phyloP scores from a whole-genome alignment of 2,888 invertebrate species.

The Drosophila borealis region DNA sequence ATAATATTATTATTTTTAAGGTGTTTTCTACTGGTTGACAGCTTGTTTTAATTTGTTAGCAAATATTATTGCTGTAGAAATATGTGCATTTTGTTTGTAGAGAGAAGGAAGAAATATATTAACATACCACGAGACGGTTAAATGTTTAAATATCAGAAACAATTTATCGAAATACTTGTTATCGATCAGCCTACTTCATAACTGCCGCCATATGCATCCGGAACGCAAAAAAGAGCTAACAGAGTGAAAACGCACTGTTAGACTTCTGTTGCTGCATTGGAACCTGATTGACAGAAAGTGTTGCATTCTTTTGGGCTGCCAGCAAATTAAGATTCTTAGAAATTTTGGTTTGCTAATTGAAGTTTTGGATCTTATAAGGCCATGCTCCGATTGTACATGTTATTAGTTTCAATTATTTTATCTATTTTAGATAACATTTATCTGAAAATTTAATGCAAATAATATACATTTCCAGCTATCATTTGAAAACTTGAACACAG shows the following conservation, averaged over 20 bases:
- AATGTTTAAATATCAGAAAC: background rate
- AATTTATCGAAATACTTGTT: slow-evolving; percentile 7
- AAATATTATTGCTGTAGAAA: too few relatives aligned
- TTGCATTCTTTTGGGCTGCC: slow-evolving; percentile 27
- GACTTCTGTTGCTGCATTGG: background rate
- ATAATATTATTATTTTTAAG: background rate
- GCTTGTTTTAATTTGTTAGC: too few relatives aligned
- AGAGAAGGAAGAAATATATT: too few relatives aligned
- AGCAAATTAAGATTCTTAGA: background rate
- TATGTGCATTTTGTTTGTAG: too few relatives aligned
- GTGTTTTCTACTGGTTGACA: too few relatives aligned
- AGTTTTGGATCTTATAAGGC: background rate
- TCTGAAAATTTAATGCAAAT: too few relatives aligned
- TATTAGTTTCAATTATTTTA: too few relatives aligned
- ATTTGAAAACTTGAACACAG: too few relatives aligned
- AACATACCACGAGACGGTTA: background rate
- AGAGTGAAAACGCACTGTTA: slow-evolving; percentile 14
- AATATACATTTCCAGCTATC: too few relatives aligned
- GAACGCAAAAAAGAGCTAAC: slow-evolving; percentile 11
- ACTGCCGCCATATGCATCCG: background rate
- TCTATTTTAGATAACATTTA: too few relatives aligned
- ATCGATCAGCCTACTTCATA: slow-evolving; percentile 10
- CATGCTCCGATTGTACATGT: too few relatives aligned
- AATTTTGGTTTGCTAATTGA: background rate
- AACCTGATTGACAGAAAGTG: background rate